Evolutionary conservation across 1,140 invertebrate species (phyloP), one percentile per base, ranked within the genome.

Genomic region (Phymorhynchus buccinoides): DNA sequence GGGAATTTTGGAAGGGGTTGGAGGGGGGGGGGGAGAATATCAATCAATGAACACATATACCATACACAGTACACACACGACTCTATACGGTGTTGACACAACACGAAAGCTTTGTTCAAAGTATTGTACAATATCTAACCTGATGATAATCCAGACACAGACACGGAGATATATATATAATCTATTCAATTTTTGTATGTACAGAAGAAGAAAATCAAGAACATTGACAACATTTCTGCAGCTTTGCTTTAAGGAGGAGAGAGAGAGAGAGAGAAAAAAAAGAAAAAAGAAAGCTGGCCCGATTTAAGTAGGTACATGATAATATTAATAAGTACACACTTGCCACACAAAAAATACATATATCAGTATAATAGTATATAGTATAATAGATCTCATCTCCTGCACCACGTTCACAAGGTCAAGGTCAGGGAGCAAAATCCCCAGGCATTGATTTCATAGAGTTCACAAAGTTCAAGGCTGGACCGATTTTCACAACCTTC

Each of bases 401-500:
- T 75, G 35, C 14, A 83, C 81, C 71, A 83, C 81, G 73, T 44
- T 73, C 81, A 83, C 81, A 71, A 35, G 18, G n/a, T 83, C 41
- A 83, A 66, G 66, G 66, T 68, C 41, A 42, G 56, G 62, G 81
- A n/a, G 37, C 81, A 71, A 37, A 35, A 66, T n/a, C 81, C 81
- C 81, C 30, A 83, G 81, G 81, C 81, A 83, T 83, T 83, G 39
- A 71, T 83, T 68, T 71, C 66, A 83, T 68, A 56, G 80, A 35
- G 66, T 35, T 68, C 71, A 83, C 44, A 83, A 71, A 83, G 81
- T 39, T 83, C 81, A 83, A 83, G 81, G 81, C 81, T 83, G 81
- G 81, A 83, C 81, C 44, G 81, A 83, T 71, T 83, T 73, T 83
- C 81, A 83, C 81, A 83, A 83, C 81, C 81, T 83, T 42, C 44